phyloP scores from a whole-genome alignment of 2,797 vertebrate species.

The Coranthus polyacanthus region DNA sequence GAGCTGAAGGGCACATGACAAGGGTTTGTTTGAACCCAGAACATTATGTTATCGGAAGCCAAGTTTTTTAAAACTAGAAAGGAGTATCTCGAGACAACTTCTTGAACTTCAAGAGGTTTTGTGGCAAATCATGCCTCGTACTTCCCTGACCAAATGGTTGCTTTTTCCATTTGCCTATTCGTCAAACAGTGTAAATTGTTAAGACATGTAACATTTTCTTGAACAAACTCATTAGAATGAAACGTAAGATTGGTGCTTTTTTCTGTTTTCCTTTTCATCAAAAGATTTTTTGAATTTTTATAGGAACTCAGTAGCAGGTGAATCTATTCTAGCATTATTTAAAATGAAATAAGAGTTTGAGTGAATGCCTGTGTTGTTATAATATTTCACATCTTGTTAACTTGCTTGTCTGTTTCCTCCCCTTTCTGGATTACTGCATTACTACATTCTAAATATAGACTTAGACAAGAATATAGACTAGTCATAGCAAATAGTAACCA shows the following conservation, averaged over 20 bases:
- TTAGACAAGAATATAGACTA: too few species aligned
- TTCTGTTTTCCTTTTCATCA: not conserved
- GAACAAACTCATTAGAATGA: conserved; percentile 14
- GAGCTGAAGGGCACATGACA: conserved; percentile 70
- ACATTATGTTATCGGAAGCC: conserved; percentile 60
- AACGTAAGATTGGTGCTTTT: not conserved
- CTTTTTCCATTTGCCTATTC: conserved; percentile 7
- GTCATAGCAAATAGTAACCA: too few species aligned
- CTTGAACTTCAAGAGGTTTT: conserved; percentile 23
- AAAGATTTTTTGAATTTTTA: not conserved
- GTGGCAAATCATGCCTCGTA: conserved; percentile 18
- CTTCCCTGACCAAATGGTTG: conserved; percentile 17
- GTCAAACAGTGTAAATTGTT: conserved; percentile 18
- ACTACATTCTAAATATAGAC: too few species aligned
- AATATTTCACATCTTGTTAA: too few species aligned
- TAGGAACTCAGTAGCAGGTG: not conserved
- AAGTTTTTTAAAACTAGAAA: conserved; percentile 68
- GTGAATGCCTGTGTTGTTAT: not conserved
- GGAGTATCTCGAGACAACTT: conserved; percentile 38
- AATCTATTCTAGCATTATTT: too few species aligned
- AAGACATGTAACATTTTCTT: conserved; percentile 4
- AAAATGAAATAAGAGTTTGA: conserved; percentile 10
- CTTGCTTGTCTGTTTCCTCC: not conserved
- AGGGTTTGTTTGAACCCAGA: conserved; percentile 62
- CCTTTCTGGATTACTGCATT: not conserved